These are phyloP conservation scores for Betta splendens DNA, from an alignment of 2,797 vertebrate species.

Conservation along the genomic window DNA sequence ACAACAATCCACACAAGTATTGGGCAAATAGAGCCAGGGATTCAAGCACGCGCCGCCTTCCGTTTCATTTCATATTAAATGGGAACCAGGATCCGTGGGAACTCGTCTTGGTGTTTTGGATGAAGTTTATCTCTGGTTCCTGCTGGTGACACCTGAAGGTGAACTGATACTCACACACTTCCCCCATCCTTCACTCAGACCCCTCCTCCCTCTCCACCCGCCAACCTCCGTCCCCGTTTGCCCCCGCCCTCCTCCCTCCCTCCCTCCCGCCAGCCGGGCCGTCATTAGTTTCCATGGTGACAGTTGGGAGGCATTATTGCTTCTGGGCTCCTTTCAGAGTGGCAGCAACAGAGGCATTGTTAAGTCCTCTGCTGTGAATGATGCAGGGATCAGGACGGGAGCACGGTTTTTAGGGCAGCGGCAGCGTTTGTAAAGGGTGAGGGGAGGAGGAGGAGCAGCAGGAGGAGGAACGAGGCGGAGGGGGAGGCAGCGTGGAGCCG, in stretches of 20 bases:
- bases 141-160: slow-evolving; percentile 24
- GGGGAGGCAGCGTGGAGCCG: slow-evolving; percentile 62
- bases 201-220: slow-evolving; percentile 59
- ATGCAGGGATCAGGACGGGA: slow-evolving; percentile 73
- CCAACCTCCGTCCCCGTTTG: slow-evolving; percentile 63
- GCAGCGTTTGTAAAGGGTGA: slow-evolving; percentile 61
- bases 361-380: slow-evolving; percentile 70
- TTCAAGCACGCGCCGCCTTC: too few species aligned
- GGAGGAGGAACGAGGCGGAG: slow-evolving; percentile 33
- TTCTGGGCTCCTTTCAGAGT: slow-evolving; percentile 82
- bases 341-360: slow-evolving; percentile 85
- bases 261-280: slow-evolving; percentile 55
- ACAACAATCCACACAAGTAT: background rate
- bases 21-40: too few species aligned
- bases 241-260: slow-evolving; percentile 46
- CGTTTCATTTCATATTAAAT: slow-evolving; percentile 6
- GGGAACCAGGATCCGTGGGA: background rate
- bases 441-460: slow-evolving; percentile 47
- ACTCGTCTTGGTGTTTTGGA: background rate
- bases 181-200: slow-evolving; percentile 75
- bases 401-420: slow-evolving; percentile 52
- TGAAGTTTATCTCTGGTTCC: too few species aligned
- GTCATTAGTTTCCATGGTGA: slow-evolving; percentile 92
- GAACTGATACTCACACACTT: slow-evolving; percentile 68
- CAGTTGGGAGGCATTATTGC: slow-evolving; percentile 87